A percentile compares a stretch with the other conserved stretches of the same genome.
These are phyloP conservation scores for Synergus itoensis DNA, from an alignment of 2,888 invertebrate species.

Conservation along the genomic window DNA sequence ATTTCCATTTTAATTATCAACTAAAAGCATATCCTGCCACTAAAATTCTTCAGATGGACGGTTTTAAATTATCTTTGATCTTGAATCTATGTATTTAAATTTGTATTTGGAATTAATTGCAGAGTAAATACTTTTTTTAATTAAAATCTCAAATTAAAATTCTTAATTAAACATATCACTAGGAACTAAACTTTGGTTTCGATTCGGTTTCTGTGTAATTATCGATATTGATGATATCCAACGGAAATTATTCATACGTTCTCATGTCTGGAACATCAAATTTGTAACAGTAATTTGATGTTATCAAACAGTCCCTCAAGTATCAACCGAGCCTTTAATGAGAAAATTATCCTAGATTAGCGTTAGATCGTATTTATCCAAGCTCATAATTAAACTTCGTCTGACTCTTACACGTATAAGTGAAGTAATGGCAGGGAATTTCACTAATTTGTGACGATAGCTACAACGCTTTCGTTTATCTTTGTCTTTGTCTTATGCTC, in stretches of 20 bases:
- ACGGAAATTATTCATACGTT: neutral
- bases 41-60: neutral
- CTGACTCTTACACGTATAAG: constrained; percentile 3
- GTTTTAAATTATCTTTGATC: neutral
- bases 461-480: constrained; percentile 16
- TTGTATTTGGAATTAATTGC: neutral
- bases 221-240: constrained; percentile 3
- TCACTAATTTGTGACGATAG: constrained; percentile 15
- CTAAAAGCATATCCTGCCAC: neutral
- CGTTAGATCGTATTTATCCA: constrained; percentile 8
- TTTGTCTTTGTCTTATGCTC: constrained; percentile 25
- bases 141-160: neutral
- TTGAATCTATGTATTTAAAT: neutral
- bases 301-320: neutral
- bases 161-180: neutral
- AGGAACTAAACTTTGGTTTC: neutral
- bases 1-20: constrained; percentile 2
- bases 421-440: constrained; percentile 29
- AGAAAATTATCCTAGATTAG: neutral
- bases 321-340: neutral
- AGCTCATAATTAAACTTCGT: neutral
- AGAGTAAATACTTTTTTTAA: neutral
- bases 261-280: neutral
- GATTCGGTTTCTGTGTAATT: neutral
- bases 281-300: neutral